These are phyloP conservation scores for Lycaena phlaeas DNA, from an alignment of 2,888 invertebrate species.

Conservation along the genomic window DNA sequence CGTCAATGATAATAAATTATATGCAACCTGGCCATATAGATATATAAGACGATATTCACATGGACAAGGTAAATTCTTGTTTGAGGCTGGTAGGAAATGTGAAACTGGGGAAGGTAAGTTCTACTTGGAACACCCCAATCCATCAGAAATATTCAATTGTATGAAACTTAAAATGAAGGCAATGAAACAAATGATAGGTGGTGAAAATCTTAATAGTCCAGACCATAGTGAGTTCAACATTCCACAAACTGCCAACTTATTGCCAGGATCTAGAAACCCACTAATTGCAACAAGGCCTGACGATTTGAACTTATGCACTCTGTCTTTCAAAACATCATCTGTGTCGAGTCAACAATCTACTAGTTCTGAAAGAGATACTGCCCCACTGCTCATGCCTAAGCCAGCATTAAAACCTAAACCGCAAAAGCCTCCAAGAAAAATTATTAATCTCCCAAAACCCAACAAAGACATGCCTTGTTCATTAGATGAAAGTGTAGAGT, in stretches of 20 bases:
- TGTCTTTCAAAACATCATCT: constrained; percentile 59
- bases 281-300: constrained; percentile 76
- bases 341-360: constrained; percentile 45
- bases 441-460: constrained; percentile 55
- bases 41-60: constrained; percentile 90
- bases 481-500: constrained; percentile 58
- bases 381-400: constrained; percentile 63
- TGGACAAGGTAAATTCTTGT: constrained; percentile 87
- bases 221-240: constrained; percentile 83
- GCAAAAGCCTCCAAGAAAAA: constrained; percentile 75
- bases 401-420: constrained; percentile 76
- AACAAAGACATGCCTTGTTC: constrained; percentile 47
- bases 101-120: constrained; percentile 89
- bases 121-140: constrained; percentile 84
- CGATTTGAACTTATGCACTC: constrained; percentile 56
- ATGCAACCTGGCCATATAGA: constrained; percentile 88
- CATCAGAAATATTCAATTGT: constrained; percentile 87
- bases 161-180: constrained; percentile 88
- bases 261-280: constrained; percentile 86
- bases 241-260: constrained; percentile 82
- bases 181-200: constrained; percentile 87
- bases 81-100: constrained; percentile 91
- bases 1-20: constrained; percentile 74
- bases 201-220: constrained; percentile 75
- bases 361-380: constrained; percentile 33